Evolutionary conservation across 1,140 invertebrate genomes (phyloP), one percentile per base, ranked within the genome.

Genomic region (Leptinotarsa lineolata): DNA sequence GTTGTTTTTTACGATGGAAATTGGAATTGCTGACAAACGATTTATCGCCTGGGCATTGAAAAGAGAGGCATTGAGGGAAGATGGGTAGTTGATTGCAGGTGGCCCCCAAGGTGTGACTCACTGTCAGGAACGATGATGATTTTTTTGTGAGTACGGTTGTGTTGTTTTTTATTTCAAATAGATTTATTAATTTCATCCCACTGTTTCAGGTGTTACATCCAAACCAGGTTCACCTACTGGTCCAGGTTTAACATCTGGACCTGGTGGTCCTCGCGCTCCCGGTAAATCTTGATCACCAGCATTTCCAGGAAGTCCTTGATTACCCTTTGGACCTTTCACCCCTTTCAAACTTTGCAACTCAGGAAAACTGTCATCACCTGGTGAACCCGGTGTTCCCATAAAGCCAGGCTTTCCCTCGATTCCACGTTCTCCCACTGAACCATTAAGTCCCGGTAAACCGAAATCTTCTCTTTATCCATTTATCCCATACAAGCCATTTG

Each of bases 201-300:
- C 81, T 63, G 81, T 83, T 24, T 88, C 87, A 18, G 84, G 44
- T 3, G 82, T 82, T 15, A 90, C 90, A 69, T 87, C 85, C 68
- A 86, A 83, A 48, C 85, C 87, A 66, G 71, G 81, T 21, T 77
- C 82, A 63, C 88, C 89, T 46, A 77, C 82, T 44, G 78, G 82
- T 58, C 92, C 93, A 13, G 83, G 82, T 76, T 90, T 88, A 30
- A 92, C 92, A 83, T 90, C 91, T 0, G 86, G 81, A 63, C 92
- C 92, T 68, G 86, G 83, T 16, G 86, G 76, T 16, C 91, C 91
- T 73, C 82, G 75, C 0, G 76, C 75, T 48, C 82, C 82, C 6
- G 79, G 72, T 46, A 86, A 84, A 46, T 89, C 89, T 0, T 87
- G 86, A 5, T 88, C 78, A 44, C 91, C 91, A 4, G 85, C 80